A percentile compares a stretch with the other conserved stretches of the same genome.
These are phyloP conservation scores for Neoaliturus tenellus DNA, from an alignment of 2,888 invertebrate genomes.

Conservation along the genomic window DNA sequence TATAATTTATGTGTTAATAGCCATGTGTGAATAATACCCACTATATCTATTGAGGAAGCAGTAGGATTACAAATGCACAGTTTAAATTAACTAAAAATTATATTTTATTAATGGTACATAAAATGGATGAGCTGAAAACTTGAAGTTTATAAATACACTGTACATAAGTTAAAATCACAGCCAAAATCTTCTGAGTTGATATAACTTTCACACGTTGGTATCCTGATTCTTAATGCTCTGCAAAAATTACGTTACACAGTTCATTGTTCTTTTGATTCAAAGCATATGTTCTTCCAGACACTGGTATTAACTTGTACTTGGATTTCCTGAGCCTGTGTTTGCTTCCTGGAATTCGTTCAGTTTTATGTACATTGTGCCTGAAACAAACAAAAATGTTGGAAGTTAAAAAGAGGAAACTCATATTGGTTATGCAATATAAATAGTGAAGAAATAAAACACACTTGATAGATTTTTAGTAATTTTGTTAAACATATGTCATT, in stretches of 20 bases:
- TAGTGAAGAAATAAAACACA: background rate
- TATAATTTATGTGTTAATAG: too few species aligned
- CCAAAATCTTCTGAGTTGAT: constrained; percentile 8
- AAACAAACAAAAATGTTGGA: constrained; percentile 62
- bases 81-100: background rate
- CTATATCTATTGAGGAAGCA: too few species aligned
- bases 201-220: background rate
- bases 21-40: too few species aligned
- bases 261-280: constrained; percentile 87
- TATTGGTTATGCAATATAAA: background rate
- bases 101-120: constrained; percentile 5
- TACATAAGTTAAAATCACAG: constrained; percentile 46
- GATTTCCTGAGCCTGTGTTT: constrained; percentile 78
- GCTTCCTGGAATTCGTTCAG: constrained; percentile 79
- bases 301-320: constrained; percentile 74
- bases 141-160: constrained; percentile 21
- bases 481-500: background rate
- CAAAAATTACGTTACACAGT: constrained; percentile 77
- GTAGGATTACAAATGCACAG: background rate
- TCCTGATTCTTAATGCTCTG: background rate
- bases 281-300: constrained; percentile 83
- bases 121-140: background rate
- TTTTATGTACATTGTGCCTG: constrained; percentile 80
- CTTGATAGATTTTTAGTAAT: background rate
- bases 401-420: too few species aligned